These are phyloP conservation scores for Campoplex nolae DNA, from an alignment of 2,888 invertebrate species.

Conservation along the genomic window DNA sequence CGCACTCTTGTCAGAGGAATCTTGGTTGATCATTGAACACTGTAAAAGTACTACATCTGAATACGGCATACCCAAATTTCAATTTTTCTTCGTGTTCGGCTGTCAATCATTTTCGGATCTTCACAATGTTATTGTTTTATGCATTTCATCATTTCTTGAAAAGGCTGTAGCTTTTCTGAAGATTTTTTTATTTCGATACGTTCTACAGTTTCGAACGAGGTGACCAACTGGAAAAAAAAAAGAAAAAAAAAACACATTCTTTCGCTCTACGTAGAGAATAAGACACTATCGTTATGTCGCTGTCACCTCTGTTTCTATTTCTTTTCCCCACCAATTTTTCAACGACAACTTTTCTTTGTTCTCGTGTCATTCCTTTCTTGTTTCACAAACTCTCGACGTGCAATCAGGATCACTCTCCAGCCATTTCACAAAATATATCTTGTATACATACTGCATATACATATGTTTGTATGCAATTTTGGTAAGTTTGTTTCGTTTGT, in stretches of 20 bases:
- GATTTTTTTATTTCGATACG: neutral
- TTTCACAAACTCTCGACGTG: slow-evolving; percentile 14
- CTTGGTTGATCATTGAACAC: slow-evolving; percentile 59
- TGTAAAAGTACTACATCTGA: slow-evolving; percentile 54
- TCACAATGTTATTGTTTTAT: neutral
- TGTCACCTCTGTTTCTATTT: neutral
- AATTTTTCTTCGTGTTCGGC: slow-evolving; percentile 20
- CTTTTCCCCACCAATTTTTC: neutral
- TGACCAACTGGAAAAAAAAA: neutral
- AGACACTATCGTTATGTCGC: slow-evolving; percentile 21
- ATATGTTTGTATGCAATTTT: slow-evolving; percentile 7
- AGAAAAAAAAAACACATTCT: neutral
- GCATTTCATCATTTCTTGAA: neutral
- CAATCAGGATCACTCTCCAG: slow-evolving; percentile 26
- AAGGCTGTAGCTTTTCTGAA: neutral
- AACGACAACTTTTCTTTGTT: neutral
- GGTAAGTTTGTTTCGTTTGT: neutral
- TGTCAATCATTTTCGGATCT: neutral
- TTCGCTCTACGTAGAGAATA: neutral
- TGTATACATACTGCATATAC: slow-evolving; percentile 51
- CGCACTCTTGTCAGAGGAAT: slow-evolving; percentile 25
- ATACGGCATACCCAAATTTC: slow-evolving; percentile 60
- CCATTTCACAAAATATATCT: slow-evolving; percentile 60
- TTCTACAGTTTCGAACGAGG: neutral
- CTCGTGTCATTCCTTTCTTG: slow-evolving; percentile 11